These are phyloP conservation scores for Anser cygnoides DNA, from an alignment of 2,113 vertebrate genomes.

Conservation along the genomic window DNA sequence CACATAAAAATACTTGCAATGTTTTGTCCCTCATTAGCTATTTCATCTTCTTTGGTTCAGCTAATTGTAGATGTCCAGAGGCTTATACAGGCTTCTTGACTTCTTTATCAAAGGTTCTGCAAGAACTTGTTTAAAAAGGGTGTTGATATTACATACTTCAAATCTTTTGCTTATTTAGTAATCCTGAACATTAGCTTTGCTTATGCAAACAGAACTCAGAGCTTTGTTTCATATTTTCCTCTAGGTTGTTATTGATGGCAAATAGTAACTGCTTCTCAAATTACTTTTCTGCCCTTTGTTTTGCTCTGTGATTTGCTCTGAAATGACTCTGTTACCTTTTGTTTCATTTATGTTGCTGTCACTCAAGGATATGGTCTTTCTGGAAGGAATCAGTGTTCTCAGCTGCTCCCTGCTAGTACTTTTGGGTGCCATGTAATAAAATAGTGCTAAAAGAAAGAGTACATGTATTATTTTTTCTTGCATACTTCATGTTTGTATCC, in stretches of 20 bases:
- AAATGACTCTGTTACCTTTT: not conserved
- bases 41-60: not conserved
- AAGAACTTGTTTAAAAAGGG: slow-evolving; percentile 38
- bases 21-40: not conserved
- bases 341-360: not conserved
- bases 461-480: not conserved
- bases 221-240: not conserved
- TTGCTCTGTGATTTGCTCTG: not conserved
- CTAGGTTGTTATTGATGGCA: not conserved
- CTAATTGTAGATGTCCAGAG: slow-evolving; percentile 18
- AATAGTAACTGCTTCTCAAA: not conserved
- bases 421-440: not conserved
- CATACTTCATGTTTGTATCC: not conserved
- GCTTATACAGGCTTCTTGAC: not conserved
- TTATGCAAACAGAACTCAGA: slow-evolving; percentile 2
- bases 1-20: slow-evolving; percentile 8
- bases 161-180: slow-evolving; percentile 16
- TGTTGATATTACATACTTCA: not conserved
- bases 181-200: not conserved
- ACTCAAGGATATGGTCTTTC: not conserved
- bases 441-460: not conserved
- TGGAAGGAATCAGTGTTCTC: not conserved
- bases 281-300: not conserved
- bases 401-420: not conserved
- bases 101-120: slow-evolving; percentile 42